These are phyloP conservation scores for Onychomys leucogaster DNA, from an alignment of 2,797 vertebrate genomes.

Conservation along the genomic window DNA sequence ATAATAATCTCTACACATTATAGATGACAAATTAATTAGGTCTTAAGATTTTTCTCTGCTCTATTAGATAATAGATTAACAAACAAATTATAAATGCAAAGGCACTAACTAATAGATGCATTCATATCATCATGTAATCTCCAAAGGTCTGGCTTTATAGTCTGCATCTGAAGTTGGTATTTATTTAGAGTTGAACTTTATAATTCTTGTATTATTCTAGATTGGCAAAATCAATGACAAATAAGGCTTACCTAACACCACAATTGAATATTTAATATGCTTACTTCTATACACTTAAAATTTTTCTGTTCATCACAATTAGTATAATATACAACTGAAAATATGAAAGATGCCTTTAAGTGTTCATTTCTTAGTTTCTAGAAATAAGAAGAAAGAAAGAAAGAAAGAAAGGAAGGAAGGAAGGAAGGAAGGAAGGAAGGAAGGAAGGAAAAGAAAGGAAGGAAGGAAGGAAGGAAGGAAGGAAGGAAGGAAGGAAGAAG, in stretches of 20 bases:
- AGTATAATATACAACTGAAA: slow-evolving; percentile 51
- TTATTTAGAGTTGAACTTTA: slow-evolving; percentile 55
- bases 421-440: background rate
- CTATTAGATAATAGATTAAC: background rate
- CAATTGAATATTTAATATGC: slow-evolving; percentile 74
- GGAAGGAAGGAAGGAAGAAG: background rate
- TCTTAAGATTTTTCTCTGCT: slow-evolving; percentile 9
- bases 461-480: background rate
- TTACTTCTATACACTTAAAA: slow-evolving; percentile 61
- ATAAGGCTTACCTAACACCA: slow-evolving; percentile 34
- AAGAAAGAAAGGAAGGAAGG: background rate
- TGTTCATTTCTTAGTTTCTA: slow-evolving; percentile 51
- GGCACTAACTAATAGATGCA: background rate
- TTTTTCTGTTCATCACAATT: background rate
- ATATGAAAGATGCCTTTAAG: background rate
- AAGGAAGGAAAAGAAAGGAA: slow-evolving; percentile 44
- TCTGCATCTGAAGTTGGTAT: background rate
- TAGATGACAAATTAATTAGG: background rate
- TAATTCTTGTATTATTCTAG: background rate
- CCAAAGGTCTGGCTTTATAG: slow-evolving; percentile 30
- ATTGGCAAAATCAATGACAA: slow-evolving; percentile 53
- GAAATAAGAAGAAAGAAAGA: background rate
- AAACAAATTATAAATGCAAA: background rate
- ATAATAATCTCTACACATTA: background rate
- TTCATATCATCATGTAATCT: background rate